Conservation (phyloP, 2,113 vertebrate species). For the Ctenomys sociabilis region DNA sequence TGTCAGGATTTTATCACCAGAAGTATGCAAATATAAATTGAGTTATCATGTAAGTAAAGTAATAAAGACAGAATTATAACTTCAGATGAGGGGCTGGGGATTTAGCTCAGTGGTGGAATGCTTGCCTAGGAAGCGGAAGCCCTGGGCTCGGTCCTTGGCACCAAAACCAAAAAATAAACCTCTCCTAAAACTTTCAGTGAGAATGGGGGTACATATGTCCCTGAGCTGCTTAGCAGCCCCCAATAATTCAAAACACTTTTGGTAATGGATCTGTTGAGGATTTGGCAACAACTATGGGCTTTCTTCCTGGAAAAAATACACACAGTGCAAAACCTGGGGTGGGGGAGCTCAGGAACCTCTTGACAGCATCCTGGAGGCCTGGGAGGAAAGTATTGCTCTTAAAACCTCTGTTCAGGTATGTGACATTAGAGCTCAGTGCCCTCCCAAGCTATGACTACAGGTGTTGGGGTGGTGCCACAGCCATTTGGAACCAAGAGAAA, state of each 20-base stretch:
- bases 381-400: not conserved
- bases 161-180: too few relatives aligned
- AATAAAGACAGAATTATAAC: not conserved
- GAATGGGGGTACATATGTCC: not conserved
- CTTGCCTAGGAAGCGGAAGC: too few relatives aligned
- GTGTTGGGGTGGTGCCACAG: not conserved
- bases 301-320: not conserved
- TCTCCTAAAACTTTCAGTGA: not conserved
- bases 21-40: not conserved
- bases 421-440: not conserved
- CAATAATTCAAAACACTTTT: conserved; percentile 14
- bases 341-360: not conserved
- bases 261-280: not conserved
- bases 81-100: not conserved
- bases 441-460: not conserved
- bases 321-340: not conserved
- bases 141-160: too few relatives aligned
- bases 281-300: not conserved
- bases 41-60: not conserved
- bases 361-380: not conserved
- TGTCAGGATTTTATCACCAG: not conserved
- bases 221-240: not conserved
- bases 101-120: too few relatives aligned
- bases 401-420: not conserved
- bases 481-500: not conserved